Conservation (phyloP, 92 coral and sea anemone species). For the Bergia sp. region DNA sequence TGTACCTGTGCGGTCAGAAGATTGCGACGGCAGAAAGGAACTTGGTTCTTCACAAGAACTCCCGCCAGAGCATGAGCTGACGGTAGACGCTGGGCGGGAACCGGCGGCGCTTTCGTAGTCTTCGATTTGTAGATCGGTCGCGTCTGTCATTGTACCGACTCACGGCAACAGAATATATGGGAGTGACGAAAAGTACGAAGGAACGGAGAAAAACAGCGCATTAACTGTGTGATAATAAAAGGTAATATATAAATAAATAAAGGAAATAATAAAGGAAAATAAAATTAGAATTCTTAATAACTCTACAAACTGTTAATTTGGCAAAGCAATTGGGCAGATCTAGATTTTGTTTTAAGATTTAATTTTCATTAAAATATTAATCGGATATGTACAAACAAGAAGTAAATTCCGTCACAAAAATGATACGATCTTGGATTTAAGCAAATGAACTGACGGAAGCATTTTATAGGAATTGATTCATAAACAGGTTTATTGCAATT, state of each 20-base stretch:
- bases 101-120: conserved; percentile 18
- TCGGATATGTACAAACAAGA: too few relatives aligned
- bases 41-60: conserved; percentile 1
- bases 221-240: not conserved
- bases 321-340: too few relatives aligned
- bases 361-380: too few relatives aligned
- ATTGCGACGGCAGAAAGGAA: not conserved
- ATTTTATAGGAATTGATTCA: too few relatives aligned
- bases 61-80: not conserved
- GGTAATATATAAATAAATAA: too few relatives aligned
- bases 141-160: conserved; percentile 25
- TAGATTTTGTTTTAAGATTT: too few relatives aligned
- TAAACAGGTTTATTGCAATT: too few relatives aligned
- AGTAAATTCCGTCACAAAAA: too few relatives aligned
- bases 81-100: conserved; percentile 12
- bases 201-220: not conserved
- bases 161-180: not conserved
- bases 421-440: too few relatives aligned
- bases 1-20: conserved; percentile 22
- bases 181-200: not conserved
- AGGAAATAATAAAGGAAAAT: not conserved
- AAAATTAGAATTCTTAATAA: not conserved
- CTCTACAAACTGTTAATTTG: too few relatives aligned
- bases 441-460: too few relatives aligned
- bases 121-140: conserved; percentile 20